Base-by-base conservation (phyloP, 2,888 invertebrate species). In the Idaea biselata region DNA sequence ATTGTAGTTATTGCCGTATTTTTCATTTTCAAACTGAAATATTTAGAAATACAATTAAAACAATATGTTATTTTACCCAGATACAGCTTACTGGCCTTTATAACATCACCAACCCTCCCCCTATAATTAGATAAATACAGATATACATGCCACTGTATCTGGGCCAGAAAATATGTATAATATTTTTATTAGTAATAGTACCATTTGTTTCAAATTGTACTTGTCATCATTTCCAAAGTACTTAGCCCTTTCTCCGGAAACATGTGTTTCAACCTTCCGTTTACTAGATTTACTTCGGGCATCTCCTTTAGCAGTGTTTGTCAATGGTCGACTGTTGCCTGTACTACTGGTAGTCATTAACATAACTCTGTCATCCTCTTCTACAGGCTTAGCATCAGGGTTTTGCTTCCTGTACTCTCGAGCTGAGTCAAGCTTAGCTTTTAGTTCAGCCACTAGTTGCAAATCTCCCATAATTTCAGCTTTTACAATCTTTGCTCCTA, bases 141-240 rank as follows among this genome's bases (percentile, higher is more conserved):
- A 7, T 33, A 33, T 11, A 11, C 1, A 33, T 6, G 33, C n/a
- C 2, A 14, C 6, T 55, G 16, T n/a, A 8, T 55, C 1, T 55
- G 17, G 16, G 55, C 1, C 4, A 53, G 25, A 25, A 25, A 25
- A 25, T 25, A 25, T 1, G 25, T 3, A 3, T 25, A 25, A 55
- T 59, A 55, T 62, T 63, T 59, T 32, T 55, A 58, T 8, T 7
- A 53, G 33, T n/a, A 54, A 25, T 79, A 83, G 86, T 85, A 95
- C 96, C 96, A 99, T 96, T 84, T 97, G 94, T 80, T 96, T 94
- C 54, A 99, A 94, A 61, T 96, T 95, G 84, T 96, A 96, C 81
- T 96, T 96, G 82, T 98, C 97, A 91, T 98, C 98, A 91, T 98
- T 97, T 4, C 96, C 95, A 90, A 97, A 98, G 88, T 97, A 98